Conservation (phyloP, 2,797 vertebrate species). For the Platyrinchus mystaceus region DNA sequence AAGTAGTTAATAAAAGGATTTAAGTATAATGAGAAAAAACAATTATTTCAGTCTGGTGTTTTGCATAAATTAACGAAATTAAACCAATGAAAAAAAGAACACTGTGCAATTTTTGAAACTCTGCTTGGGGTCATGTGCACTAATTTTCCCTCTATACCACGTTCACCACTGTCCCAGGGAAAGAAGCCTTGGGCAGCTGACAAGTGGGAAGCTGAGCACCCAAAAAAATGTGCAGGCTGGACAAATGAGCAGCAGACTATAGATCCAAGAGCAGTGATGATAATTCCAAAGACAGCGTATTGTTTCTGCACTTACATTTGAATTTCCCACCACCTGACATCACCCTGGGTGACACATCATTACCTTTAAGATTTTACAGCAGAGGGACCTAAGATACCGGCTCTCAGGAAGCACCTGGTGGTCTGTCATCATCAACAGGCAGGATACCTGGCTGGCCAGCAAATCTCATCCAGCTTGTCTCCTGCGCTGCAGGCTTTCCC, state of each 20-base stretch:
- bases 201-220: neutral
- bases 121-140: rapidly evolving
- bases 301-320: neutral
- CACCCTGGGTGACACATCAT: rapidly evolving
- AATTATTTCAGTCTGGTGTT: neutral
- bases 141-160: neutral
- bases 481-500: neutral
- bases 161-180: neutral
- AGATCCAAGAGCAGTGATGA: neutral
- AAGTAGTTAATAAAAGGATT: neutral
- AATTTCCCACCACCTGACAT: neutral
- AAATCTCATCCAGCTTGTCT: neutral
- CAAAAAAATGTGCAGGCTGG: neutral
- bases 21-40: neutral
- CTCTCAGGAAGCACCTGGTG: neutral
- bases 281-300: neutral
- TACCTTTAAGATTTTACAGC: neutral
- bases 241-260: neutral
- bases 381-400: neutral
- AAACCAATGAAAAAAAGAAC: neutral
- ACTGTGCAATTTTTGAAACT: neutral
- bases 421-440: neutral
- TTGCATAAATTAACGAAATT: neutral
- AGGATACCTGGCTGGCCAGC: neutral
- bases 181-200: neutral